Conservation (phyloP, 1,140 invertebrate genomes). For the Cydia fagiglandana region DNA sequence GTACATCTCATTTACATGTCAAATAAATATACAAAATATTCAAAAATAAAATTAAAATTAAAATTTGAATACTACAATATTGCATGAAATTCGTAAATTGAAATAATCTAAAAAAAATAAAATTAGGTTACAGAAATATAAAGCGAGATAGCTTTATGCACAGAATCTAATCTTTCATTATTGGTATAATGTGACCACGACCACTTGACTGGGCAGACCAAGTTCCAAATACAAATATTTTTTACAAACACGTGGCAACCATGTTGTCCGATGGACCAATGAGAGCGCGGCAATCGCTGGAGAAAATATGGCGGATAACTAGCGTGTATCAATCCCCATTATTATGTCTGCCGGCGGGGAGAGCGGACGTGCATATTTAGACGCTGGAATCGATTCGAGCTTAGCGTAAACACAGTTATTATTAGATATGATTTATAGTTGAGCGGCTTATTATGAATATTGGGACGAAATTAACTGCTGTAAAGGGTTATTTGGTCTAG, state of each 20-base stretch:
- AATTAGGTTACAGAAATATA: too few species aligned
- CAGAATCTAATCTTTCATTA: background rate
- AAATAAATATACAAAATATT: too few species aligned
- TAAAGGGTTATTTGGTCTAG: background rate
- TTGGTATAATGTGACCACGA: slow-evolving; percentile 33
- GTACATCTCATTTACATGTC: too few species aligned
- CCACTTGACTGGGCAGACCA: slow-evolving; percentile 37
- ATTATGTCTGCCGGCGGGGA: slow-evolving; percentile 48
- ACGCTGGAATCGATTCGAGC: slow-evolving; percentile 37
- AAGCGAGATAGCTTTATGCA: background rate
- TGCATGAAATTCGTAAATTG: too few species aligned
- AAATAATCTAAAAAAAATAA: too few species aligned
- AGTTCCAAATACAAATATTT: slow-evolving; percentile 43
- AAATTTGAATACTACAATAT: too few species aligned
- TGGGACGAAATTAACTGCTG: background rate
- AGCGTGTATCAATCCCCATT: slow-evolving; percentile 64
- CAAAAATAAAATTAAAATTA: too few species aligned
- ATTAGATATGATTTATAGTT: slow-evolving; percentile 26
- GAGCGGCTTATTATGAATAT: background rate
- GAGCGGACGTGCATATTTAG: slow-evolving; percentile 41
- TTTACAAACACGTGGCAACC: slow-evolving; percentile 65
- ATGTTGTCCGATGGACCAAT: slow-evolving; percentile 68
- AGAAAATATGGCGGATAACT: slow-evolving; percentile 66
- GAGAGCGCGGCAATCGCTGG: slow-evolving; percentile 47
- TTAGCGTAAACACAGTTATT: slow-evolving; percentile 30